Base-by-base conservation (phyloP, 2,797 vertebrate genomes). In the Loris lydekkerianus region DNA sequence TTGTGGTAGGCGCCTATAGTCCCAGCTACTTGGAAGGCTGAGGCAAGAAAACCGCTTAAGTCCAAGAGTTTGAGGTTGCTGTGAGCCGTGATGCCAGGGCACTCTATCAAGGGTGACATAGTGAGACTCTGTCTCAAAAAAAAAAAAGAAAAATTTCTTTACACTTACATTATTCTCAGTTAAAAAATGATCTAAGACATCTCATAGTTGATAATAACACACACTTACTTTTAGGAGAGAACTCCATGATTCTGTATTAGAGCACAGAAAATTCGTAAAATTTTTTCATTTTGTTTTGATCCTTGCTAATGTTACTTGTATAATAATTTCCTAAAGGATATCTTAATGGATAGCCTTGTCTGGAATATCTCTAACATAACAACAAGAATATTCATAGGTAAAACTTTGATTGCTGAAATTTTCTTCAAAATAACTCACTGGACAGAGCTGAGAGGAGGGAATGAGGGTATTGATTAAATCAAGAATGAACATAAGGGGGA, bases 171-270 rank as follows among this genome's bases (percentile, higher is more conserved):
- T 90, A 89, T 37, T 87, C 58, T 93, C 80, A 93, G 58, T 82
- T 94, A 94, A 95, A 94, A 94, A 81, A 76, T 37, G 83, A 94
- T 40, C 83, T 87, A 94, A 94, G 17, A 96, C 23, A 89, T 29
- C 25, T 86, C 69, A 92, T 14, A 86, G 65, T 40, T 93, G 86
- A 63, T 78, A 31, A 5, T 63, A 46, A 94, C 5, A 83, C 17
- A 85, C 56, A 91, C 21, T 58, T 67, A 94, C 43, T 46, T 93
- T 6, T 25, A 72, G 61, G 15, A 56, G 13, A 96, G 3, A 93
- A 77, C 4, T 86, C 37, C 69, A 61, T 63, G 46, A 34, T 83
- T 89, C 86, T 89, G 0, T n/a, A 92, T 63, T 67, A 93, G 37
- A 94, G 15, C 67, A 95, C 17, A 88, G 46, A 72, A 69, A 83